These are phyloP conservation scores for Chaetophractus vellerosus DNA, from an alignment of 2,797 vertebrate species.

Conservation along the genomic window DNA sequence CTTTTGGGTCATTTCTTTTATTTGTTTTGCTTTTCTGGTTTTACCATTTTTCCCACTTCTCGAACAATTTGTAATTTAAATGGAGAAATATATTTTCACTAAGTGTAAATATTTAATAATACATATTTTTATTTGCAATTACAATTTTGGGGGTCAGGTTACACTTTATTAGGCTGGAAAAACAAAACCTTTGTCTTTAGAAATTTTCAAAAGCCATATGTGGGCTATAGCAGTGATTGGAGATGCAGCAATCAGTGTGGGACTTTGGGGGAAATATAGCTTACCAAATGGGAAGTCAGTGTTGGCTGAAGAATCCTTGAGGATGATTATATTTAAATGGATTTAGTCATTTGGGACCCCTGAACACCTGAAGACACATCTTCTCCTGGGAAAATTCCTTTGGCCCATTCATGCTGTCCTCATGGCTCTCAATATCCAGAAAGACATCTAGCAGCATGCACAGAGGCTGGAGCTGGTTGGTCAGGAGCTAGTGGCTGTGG, in stretches of 20 bases:
- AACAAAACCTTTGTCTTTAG: conserved; percentile 34
- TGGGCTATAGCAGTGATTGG: background rate
- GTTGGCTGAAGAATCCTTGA: conserved; percentile 99
- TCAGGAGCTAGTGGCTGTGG: conserved; percentile 96
- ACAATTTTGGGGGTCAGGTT: background rate
- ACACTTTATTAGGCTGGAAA: conserved; percentile 78
- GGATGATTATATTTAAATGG: conserved; percentile 99
- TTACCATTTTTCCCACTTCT: no score
- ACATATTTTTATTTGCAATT: no score
- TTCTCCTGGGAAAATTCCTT: conserved; percentile 98
- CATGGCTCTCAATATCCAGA: conserved; percentile 97
- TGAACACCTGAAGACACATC: conserved; percentile 97
- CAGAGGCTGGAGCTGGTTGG: conserved; percentile 97
- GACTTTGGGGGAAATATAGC: background rate
- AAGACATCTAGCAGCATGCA: conserved; percentile 97
- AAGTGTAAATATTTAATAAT: no score
- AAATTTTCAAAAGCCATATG: conserved; percentile 15
- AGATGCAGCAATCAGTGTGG: background rate
- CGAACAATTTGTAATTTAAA: no score
- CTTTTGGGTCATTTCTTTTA: no score
- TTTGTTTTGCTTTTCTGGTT: no score
- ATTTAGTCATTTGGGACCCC: conserved; percentile 98
- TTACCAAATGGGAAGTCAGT: conserved; percentile 87
- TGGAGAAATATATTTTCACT: no score
- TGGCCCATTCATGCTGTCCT: conserved; percentile 96